Base-by-base conservation (phyloP, 2,113 vertebrate species). In the Nesogale talazaci region DNA sequence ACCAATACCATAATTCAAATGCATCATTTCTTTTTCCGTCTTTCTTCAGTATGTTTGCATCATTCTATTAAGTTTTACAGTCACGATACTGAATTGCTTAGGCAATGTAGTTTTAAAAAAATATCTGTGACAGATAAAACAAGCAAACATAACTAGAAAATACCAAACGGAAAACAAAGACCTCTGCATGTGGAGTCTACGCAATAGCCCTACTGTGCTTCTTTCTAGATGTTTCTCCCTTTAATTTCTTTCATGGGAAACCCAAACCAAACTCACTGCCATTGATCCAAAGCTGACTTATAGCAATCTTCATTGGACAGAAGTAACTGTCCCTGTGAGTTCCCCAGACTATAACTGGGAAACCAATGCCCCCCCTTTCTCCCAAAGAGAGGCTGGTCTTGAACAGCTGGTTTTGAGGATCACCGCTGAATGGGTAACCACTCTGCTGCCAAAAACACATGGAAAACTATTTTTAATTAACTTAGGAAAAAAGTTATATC, bases 211-310 rank as follows among this genome's bases (percentile, higher is more conserved):
- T 61, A 8, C 42, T 29, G 46, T 20, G 78, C 65, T 89, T 92
- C 70, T 83, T 88, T 88, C 59, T 93, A 38, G 16, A 10, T 42
- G 91, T 69, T 1, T 3, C 61, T 61, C 70, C n/a, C 34, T 36
- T 82, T 76, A 46, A 89, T 90, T 89, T 94, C 57, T 69, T 91
- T 80, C 82, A 91, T 92, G 84, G 85, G 46, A 52, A 52, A 11
- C 46, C 46, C 46, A 52, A 52, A 11, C 46, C 46, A 52, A 52
- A 12, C 46, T 12, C 46, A 52, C 46, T 5, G 46, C 10, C 6
- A 52, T 52, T 11, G 46, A 52, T 9, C 14, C 46, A 52, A 52
- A 2, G 46, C 46, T 52, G 46, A 52, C 46, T 52, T 12, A 12
- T 7, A 52, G 46, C 46, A 52, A 52, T 12, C 46, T 52, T 52